Evolutionary conservation across 53 echinoderm and acorn worm species (phyloP), one percentile per base, ranked within the genome.

Genomic region (Stichopus horrens): DNA sequence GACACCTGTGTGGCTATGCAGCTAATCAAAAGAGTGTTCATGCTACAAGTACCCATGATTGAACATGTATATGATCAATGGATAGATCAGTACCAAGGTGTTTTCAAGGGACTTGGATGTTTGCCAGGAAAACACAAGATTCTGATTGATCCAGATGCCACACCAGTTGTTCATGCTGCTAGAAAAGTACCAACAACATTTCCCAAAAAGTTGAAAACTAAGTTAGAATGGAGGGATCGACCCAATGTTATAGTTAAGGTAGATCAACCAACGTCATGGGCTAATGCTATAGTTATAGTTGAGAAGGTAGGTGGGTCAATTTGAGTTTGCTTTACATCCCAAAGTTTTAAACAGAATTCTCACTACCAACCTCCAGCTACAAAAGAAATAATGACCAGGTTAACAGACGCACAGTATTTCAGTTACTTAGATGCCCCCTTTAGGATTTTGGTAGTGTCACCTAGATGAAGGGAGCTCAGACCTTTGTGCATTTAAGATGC

Each of bases 231-330:
- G 57, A 95, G 89, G 95, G 91, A 90, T 76, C 7, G 10, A 23
- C 13, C 79, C 3, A 76, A 52, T 23, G 83, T 90, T 52, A 91
- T 91, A n/a, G 86, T 56, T 7, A 7, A 63, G 58, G 89, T 88
- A 14, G 83, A 90, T 23, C 16, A 90, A 6, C 93, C 93, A 53
- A 92, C 93, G 18, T 75, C 86, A 14, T 90, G 90, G 93, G 90
- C 90, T 16, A 92, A 90, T 75, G 86, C 89, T 8, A 20, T 92
- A 52, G 92, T 92, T 7, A 79, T 90, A 6, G 92, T 92, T 19
- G 92, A 92, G 55, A 92, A 90, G 86, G 37, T 75, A 73, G 87
- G 90, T 87, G 92, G 92, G 10, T 81, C 21, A 3, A 87, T 92
- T 11, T 68, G 88, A 53, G 52, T 92, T 6, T 92, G 92, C 13